Evolutionary conservation across 1,140 invertebrate species (phyloP).

Genomic region (Steinernema khuongi): DNA sequence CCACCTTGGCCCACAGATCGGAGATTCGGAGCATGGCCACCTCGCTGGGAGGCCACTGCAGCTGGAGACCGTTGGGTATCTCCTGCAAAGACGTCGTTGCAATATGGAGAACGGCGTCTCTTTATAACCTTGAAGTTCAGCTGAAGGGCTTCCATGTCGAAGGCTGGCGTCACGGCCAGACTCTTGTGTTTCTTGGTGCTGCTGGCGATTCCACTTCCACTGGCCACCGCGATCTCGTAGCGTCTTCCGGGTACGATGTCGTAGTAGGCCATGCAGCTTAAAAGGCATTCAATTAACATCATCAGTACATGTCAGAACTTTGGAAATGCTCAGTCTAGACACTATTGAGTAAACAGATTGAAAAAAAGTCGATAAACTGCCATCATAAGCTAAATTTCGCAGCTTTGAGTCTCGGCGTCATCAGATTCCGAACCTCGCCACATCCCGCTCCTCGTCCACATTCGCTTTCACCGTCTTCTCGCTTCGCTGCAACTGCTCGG

Average conservation of each 20-base stretch:
- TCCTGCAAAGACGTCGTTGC: too few species aligned
- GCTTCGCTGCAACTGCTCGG: slow-evolving; percentile 35
- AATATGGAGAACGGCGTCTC: too few species aligned
- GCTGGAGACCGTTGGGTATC: slow-evolving; percentile 34
- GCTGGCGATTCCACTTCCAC: slow-evolving; percentile 33
- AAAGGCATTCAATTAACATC: slow-evolving; percentile 19
- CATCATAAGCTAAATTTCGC: too few species aligned
- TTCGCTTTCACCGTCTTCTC: slow-evolving; percentile 30
- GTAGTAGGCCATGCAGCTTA: slow-evolving; percentile 40
- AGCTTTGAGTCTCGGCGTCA: slow-evolving; percentile 22
- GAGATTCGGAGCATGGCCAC: slow-evolving; percentile 43
- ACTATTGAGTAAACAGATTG: too few species aligned
- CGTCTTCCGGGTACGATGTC: slow-evolving; percentile 44
- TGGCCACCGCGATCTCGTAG: slow-evolving; percentile 51
- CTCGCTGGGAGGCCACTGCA: slow-evolving; percentile 43
- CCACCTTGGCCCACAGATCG: slow-evolving; percentile 51
- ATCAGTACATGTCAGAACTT: background rate
- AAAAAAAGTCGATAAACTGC: too few species aligned
- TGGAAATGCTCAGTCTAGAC: too few species aligned
- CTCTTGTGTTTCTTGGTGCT: slow-evolving; percentile 48
- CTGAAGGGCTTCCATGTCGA: slow-evolving; percentile 53
- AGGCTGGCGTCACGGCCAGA: slow-evolving; percentile 50
- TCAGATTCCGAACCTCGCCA: slow-evolving; percentile 19
- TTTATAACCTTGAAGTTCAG: slow-evolving; percentile 48
- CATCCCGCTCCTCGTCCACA: slow-evolving; percentile 19